phyloP scores from a whole-genome alignment of 2,888 invertebrate genomes.

The Tenthredo distinguenda region DNA sequence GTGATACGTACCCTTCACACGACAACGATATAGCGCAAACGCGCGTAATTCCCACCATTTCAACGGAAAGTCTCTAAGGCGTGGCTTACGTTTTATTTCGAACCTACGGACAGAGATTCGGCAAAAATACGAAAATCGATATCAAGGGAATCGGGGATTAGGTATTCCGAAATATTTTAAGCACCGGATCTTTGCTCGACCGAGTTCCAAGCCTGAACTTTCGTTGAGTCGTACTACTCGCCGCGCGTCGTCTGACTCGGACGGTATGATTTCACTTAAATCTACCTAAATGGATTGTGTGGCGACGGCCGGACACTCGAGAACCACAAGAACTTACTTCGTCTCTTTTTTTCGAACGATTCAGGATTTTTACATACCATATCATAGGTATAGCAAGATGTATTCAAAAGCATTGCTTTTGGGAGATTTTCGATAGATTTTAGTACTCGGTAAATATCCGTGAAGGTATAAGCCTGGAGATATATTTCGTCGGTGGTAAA shows the following conservation, averaged over 20 bases:
- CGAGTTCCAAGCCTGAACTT: background rate
- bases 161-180: background rate
- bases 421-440: background rate
- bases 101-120: background rate
- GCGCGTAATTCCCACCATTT: constrained; percentile 28
- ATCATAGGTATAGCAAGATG: background rate
- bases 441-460: background rate
- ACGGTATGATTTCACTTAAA: constrained; percentile 13
- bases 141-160: constrained; percentile 9
- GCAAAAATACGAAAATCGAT: background rate
- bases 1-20: background rate
- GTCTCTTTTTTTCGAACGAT: background rate
- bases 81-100: constrained; percentile 5
- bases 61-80: background rate
- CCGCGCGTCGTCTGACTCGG: background rate
- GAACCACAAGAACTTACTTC: background rate
- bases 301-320: background rate
- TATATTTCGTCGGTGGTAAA: background rate
- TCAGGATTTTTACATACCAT: background rate
- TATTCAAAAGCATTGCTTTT: background rate
- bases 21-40: constrained; percentile 8
- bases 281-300: background rate
- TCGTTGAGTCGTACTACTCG: background rate
- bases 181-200: background rate
- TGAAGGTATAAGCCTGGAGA: too few relatives aligned